phyloP scores from a whole-genome alignment of 1,140 invertebrate species.

The Oedothorax gibbosus region DNA sequence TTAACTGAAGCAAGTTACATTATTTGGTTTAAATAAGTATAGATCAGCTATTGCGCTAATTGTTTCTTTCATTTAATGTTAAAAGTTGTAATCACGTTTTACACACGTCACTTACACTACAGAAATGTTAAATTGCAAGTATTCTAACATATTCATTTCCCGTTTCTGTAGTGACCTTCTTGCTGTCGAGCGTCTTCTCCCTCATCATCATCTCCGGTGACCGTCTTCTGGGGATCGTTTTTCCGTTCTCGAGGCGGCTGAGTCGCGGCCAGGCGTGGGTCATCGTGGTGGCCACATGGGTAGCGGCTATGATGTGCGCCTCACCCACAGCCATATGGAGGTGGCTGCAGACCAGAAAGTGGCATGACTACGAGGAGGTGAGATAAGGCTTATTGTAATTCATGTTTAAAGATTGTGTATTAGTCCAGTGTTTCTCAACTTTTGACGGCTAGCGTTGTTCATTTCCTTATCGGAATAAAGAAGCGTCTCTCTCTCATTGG shows the following conservation, averaged over 20 bases:
- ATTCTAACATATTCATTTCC: neutral
- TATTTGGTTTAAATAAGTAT: too few relatives aligned
- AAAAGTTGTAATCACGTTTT: too few relatives aligned
- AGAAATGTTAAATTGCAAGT: too few relatives aligned
- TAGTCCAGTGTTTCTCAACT: too few relatives aligned
- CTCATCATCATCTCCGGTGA: slow-evolving; percentile 85
- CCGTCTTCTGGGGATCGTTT: slow-evolving; percentile 81
- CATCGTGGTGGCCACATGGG: slow-evolving; percentile 77
- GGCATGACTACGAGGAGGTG: slow-evolving; percentile 71
- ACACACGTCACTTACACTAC: too few relatives aligned
- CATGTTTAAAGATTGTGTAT: too few relatives aligned
- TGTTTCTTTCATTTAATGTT: too few relatives aligned
- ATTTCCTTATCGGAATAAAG: too few relatives aligned
- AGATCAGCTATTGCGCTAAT: too few relatives aligned
- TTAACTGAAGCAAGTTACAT: too few relatives aligned
- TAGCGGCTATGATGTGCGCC: slow-evolving; percentile 74
- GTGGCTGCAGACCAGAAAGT: slow-evolving; percentile 76
- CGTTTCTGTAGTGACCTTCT: slow-evolving; percentile 73
- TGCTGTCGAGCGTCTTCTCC: slow-evolving; percentile 80
- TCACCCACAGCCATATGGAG: slow-evolving; percentile 76
- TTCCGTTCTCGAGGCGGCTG: slow-evolving; percentile 77
- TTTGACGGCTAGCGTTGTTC: too few relatives aligned
- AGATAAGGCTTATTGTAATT: neutral
- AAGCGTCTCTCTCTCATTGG: too few relatives aligned
- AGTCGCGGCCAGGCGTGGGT: slow-evolving; percentile 74